Conservation (phyloP, 2,113 vertebrate species). For the Marmota flaviventris region DNA sequence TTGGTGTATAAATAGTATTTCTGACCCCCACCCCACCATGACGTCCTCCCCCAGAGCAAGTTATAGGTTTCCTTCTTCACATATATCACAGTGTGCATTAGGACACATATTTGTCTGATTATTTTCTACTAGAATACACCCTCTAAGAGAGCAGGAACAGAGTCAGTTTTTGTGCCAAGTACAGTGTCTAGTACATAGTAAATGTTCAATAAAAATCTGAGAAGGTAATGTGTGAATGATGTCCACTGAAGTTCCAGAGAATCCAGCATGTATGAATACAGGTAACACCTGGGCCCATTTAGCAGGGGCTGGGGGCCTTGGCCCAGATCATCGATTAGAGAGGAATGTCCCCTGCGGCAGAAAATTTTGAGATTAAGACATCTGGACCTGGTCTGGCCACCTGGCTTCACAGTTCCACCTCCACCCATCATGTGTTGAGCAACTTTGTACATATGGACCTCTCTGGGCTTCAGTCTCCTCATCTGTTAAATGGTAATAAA, state of each 20-base stretch:
- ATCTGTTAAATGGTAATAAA: not conserved
- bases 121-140: not conserved
- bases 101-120: not conserved
- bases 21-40: not conserved
- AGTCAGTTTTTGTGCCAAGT: not conserved
- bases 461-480: not conserved
- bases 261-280: not conserved
- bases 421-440: not conserved
- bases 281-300: not conserved
- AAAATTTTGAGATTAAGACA: not conserved
- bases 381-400: not conserved
- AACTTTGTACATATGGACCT: not conserved
- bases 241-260: not conserved
- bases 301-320: not conserved
- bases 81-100: not conserved
- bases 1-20: not conserved
- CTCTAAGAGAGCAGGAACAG: not conserved
- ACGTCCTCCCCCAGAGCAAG: not conserved
- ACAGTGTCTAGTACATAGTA: not conserved
- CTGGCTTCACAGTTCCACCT: not conserved
- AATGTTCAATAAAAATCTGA: not conserved
- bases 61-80: not conserved
- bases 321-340: not conserved
- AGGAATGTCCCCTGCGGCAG: not conserved
- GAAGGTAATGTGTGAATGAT: not conserved